Conservation (phyloP, 1,140 invertebrate species). For the Lepidurus arcticus region DNA sequence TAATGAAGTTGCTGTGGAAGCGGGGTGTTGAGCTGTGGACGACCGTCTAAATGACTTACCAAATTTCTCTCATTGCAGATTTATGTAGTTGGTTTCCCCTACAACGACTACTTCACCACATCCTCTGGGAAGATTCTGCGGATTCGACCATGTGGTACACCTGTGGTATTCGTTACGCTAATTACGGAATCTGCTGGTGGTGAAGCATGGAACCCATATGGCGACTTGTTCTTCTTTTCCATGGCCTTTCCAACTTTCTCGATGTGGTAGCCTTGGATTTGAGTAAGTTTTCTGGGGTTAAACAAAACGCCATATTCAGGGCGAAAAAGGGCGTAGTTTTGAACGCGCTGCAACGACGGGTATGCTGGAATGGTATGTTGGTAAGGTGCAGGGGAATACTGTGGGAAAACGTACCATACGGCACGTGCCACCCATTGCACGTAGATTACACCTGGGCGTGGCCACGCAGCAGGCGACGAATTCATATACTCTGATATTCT, state of each 20-base stretch:
- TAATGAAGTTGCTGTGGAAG: neutral
- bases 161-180: neutral
- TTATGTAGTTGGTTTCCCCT: neutral
- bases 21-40: neutral
- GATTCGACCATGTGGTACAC: neutral
- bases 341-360: neutral
- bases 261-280: neutral
- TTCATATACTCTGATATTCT: neutral
- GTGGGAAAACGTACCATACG: neutral
- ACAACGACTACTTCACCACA: neutral
- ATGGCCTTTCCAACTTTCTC: neutral
- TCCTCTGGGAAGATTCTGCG: neutral
- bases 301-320: neutral
- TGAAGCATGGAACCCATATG: constrained; percentile 21
- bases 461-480: neutral
- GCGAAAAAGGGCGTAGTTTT: neutral
- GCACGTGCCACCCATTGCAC: neutral
- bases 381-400: neutral
- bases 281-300: neutral
- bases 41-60: neutral
- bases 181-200: neutral
- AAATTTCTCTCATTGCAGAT: neutral
- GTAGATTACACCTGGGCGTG: neutral
- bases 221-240: neutral
- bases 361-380: neutral